phyloP scores from a whole-genome alignment of 2,888 invertebrate species.

The Microctonus hyperodae region DNA sequence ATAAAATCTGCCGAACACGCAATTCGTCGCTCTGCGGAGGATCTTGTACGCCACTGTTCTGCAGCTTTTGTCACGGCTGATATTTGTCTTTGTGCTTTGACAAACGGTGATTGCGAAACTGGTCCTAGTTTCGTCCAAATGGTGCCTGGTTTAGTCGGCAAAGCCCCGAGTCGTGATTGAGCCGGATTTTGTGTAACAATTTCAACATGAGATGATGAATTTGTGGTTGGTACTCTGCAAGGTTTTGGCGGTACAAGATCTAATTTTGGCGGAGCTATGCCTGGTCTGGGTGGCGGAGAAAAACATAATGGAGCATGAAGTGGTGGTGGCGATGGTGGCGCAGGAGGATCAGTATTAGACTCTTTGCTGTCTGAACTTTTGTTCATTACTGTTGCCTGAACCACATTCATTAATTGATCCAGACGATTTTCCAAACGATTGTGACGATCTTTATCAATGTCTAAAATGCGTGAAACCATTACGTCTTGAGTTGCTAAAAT shows the following conservation, averaged over 20 bases:
- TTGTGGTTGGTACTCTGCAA: conserved; percentile 58
- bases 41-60: conserved; percentile 49
- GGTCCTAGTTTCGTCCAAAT: conserved; percentile 60
- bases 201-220: conserved; percentile 48
- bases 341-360: conserved; percentile 12
- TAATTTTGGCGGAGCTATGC: conserved; percentile 56
- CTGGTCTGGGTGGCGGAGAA: conserved; percentile 55
- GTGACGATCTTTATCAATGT: conserved; percentile 59
- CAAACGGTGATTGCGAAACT: conserved; percentile 60
- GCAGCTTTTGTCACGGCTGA: conserved; percentile 40
- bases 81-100: conserved; percentile 58
- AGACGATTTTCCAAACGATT: conserved; percentile 58
- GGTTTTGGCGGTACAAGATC: conserved; percentile 61
- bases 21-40: conserved; percentile 58
- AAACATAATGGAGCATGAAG: conserved; percentile 47
- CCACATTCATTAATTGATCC: conserved; percentile 58
- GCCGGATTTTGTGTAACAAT: conserved; percentile 52
- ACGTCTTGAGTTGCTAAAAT: conserved; percentile 59
- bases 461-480: conserved; percentile 57
- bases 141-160: conserved; percentile 50
- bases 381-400: conserved; percentile 54
- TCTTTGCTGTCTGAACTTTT: conserved; percentile 45
- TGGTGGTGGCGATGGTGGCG: conserved; percentile 40
- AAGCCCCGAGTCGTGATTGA: conserved; percentile 54
- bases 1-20: conserved; percentile 41